A percentile compares a stretch with the other conserved stretches of the same genome.
These are phyloP conservation scores for Lomographa bimaculata DNA, from an alignment of 2,888 invertebrate genomes.

Conservation along the genomic window DNA sequence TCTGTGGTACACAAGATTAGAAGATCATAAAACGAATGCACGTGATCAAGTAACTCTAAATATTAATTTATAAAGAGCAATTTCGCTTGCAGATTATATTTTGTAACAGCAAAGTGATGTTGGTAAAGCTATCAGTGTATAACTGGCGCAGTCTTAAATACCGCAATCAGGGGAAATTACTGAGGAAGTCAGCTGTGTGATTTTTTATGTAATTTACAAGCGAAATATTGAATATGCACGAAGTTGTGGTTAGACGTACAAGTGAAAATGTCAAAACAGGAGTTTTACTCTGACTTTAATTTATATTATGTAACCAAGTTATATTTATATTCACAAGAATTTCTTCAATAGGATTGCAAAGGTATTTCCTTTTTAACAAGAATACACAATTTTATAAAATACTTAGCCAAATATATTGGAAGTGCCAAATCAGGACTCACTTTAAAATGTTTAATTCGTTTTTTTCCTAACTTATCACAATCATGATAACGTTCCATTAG, in stretches of 20 bases:
- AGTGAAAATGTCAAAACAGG: neutral
- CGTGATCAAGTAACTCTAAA: conserved; percentile 8
- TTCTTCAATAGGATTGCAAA: too few species aligned
- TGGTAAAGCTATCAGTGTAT: conserved; percentile 28
- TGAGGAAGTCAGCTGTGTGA: conserved; percentile 43
- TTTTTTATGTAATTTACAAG: conserved; percentile 14
- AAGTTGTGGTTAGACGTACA: conserved; percentile 2
- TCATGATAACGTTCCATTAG: too few species aligned
- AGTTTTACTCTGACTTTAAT: too few species aligned
- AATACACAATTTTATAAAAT: too few species aligned
- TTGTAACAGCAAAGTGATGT: conserved; percentile 24
- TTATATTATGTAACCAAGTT: too few species aligned
- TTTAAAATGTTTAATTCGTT: too few species aligned
- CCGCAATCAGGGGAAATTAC: conserved; percentile 52
- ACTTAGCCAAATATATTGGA: too few species aligned
- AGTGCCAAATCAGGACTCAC: too few species aligned
- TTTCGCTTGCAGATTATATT: conserved; percentile 10
- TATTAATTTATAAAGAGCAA: conserved; percentile 8
- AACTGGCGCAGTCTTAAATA: conserved; percentile 43
- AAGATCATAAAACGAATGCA: conserved; percentile 4
- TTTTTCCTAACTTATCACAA: too few species aligned
- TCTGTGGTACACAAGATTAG: conserved; percentile 29
- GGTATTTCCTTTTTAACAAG: too few species aligned
- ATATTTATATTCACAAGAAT: too few species aligned
- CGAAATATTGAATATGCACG: conserved; percentile 6